Evolutionary conservation across 2,113 vertebrate genomes (phyloP), one percentile per base, ranked within the genome.

Genomic region (Pachyramphus minor): DNA sequence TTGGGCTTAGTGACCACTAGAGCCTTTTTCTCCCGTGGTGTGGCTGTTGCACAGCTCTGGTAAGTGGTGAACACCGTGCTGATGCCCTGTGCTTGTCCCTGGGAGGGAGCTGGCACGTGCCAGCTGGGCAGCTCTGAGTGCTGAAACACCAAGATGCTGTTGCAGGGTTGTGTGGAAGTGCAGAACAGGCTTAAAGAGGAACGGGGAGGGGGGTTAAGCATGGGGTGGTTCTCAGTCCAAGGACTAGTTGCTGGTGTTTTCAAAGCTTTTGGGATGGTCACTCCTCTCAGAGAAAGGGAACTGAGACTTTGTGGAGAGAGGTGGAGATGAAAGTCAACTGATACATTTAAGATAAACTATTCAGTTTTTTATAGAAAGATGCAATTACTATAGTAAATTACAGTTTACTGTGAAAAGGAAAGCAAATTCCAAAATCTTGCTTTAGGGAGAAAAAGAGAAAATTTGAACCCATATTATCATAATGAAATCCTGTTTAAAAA

Each of bases 221-320:
- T 10, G 59, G 11, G 2, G 0, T 17, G 19, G 28, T 68, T 55
- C 9, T 3, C 12, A 68, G 41, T 28, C 20, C 41, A 35, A 19
- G 35, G 33, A 37, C 17, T 2, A 8, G 12, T 33, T 21, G 33
- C 33, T 30, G 35, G 33, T 11, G 2, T 72, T 66, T 39, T 31
- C 19, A 58, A 13, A 80, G 63, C 63, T 71, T 73, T 69, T 17
- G 17, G 60, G 53, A 23, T 47, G 50, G 58, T 62, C 9, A 1
- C 3, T 68, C 12, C 30, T 84, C 14, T 30, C 0, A 0, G 52
- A 76, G 62, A 14, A 60, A 33, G 23, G 13, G 31, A 63, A 21
- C 31, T 27, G 69, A 31, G 31, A 55, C 76, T 55, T 45, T 37
- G 9, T 50, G 59, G 64, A 85, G 12, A 25, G 59, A 37, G 28